Base-by-base conservation (phyloP, 2,888 invertebrate species). In the Lasioglossum calceatum region DNA sequence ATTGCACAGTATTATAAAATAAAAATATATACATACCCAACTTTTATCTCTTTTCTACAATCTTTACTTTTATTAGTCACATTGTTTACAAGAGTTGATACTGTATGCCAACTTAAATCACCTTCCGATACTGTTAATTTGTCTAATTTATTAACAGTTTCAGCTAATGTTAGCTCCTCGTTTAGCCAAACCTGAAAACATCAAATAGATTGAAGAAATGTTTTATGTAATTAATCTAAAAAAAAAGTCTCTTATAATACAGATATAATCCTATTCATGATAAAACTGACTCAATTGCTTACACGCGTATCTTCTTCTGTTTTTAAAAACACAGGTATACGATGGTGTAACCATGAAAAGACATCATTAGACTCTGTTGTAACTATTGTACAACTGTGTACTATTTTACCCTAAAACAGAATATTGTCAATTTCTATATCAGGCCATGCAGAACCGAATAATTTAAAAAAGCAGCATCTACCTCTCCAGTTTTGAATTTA, bases 271-370 rank as follows among this genome's bases (percentile, higher is more conserved):
- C 19, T 36, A 32, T 16, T 36, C 67, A 67, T 67, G 67, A 36
- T 19, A 67, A 44, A 47, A 39, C 36, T 36, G 36, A 39, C 36
- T 77, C 0, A 27, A 16, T 70, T 72, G 44, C 42, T 70, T 92
- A 97, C 97, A 91, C 96, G 94, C 88, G 97, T 96, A 94, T 97
- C 96, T 91, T 97, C 96, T 64, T 97, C 96, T 54, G 96, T 96
- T 81, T 97, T 96, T 72, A 98, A 95, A 91, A 98, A 96, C n/a
- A 98, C 97, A 82, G 98, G 98, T 96, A 97, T 97, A 93, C 98
- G 96, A 92, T 98, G 97, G 95, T 98, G 98, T 77, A 98, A 95
- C 97, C 97, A 97, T 54, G 96, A 96, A 88, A 98, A 94, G 27
- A 96, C 96, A 61, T 96, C 94, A 87, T 97, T 97, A 0, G 98